Base-by-base conservation (phyloP, 2,888 invertebrate species). In the Leptarthrus brevirostris region DNA sequence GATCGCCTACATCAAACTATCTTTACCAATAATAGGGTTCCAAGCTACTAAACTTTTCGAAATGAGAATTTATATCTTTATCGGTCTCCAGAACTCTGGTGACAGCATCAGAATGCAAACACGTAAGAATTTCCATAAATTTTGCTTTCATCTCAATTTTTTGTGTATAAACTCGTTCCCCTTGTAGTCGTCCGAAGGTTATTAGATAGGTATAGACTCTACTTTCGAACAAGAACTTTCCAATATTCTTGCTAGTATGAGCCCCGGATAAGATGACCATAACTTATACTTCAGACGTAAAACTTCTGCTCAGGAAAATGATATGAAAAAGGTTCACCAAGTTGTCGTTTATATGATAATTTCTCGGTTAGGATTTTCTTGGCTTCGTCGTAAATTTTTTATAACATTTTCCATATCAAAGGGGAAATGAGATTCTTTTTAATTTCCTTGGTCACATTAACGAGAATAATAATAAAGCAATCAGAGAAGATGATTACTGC, bases 311-410 rank as follows among this genome's bases (percentile, higher is more conserved):
- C 34, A 20, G 20, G 36, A 36, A 58, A 18, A 58, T 34, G 58
- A 58, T 58, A 58, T 58, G 58, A 58, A 26, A 58, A 58, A 58
- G 58, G 58, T 58, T 16, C 56, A 24, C 56, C 58, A 58, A 58
- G 58, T 18, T 36, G 36, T 58, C 58, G 58, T 58, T 58, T 58
- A 58, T 58, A 58, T 58, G 58, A 58, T 58, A 58, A 58, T 58
- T 58, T 36, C 58, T 58, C 18, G 58, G 58, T 58, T 40, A 58
- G 58, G 26, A 36, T 58, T 16, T 58, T 58, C 36, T 58, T 36
- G 36, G 58, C 58, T 58, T 58, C 36, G 18, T 58, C 58, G 58
- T 58, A 58, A 58, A 58, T 36, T 58, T n/a, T 58, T 58, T 58
- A 40, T 40, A 12, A 40, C 12, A 40, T 40, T 40, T 6, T n/a